Percentiles rank a stretch among this genome's conserved stretches.
phyloP scores from a whole-genome alignment of 2,888 invertebrate species.

The Hydrotaea diabolus region DNA sequence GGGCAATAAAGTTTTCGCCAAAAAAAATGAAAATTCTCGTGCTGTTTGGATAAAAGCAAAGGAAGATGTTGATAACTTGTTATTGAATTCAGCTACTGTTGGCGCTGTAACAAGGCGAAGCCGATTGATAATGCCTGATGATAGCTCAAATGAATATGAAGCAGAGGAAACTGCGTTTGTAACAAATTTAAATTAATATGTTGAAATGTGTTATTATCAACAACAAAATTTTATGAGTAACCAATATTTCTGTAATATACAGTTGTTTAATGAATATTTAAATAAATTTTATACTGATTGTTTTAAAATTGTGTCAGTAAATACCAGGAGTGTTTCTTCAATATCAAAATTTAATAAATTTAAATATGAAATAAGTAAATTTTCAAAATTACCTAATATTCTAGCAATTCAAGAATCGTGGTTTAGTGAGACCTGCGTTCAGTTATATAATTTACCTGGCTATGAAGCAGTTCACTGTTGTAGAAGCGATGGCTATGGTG shows the following conservation, averaged over 20 bases:
- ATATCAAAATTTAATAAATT: slow-evolving; percentile 12
- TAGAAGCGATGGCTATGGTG: slow-evolving; percentile 4
- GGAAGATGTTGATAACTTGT: slow-evolving; percentile 1
- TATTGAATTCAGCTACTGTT: not conserved
- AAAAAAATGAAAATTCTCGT: not conserved
- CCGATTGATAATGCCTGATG: not conserved
- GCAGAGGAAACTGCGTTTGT: not conserved
- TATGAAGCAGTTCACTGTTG: not conserved
- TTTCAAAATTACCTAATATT: not conserved
- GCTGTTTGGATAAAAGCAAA: not conserved
- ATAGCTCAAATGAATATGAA: not conserved
- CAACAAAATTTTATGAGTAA: no score
- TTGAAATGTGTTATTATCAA: no score
- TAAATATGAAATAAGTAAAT: slow-evolving; percentile 14
- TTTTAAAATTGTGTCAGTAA: not conserved
- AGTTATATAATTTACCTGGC: not conserved
- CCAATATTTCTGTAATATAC: not conserved
- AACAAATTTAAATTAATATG: not conserved
- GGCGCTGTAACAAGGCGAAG: not conserved
- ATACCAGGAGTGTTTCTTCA: slow-evolving; percentile 24
- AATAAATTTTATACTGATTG: not conserved
- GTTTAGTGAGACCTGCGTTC: not conserved
- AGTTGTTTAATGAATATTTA: slow-evolving; percentile 1
- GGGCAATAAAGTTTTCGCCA: not conserved
- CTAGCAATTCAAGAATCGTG: slow-evolving; percentile 17